Base-by-base conservation (phyloP, 2,888 invertebrate species). In the Pterobdella sp. region DNA sequence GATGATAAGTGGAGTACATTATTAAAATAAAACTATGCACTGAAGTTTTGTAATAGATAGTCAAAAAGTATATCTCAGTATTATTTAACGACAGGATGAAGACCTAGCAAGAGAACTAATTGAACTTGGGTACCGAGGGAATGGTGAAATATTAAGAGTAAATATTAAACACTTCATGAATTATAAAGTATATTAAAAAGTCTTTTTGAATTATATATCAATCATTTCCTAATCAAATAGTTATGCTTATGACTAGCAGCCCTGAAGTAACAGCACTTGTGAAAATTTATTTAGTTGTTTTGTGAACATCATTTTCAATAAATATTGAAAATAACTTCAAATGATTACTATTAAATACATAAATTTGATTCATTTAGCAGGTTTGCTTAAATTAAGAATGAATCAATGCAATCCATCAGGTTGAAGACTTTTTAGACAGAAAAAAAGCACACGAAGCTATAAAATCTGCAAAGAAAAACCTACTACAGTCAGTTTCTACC, bases 91-190 rank as follows among this genome's bases (percentile, higher is more conserved):
- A 31, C 7, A 85, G 85, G 91, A 90, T 81, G 87, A 88, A 69
- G 85, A 86, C 26, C 85, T 88, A 36, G 88, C 90, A 0, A 86
- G 90, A 70, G 87, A 87, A 79, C 85, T 93, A 56, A 91, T 91
- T 31, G 89, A 90, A 80, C 85, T 92, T 77, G 93, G 92, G 73
- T 91, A 91, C 83, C 88, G 91, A 85, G 88, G 85, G 14, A 84
- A 83, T 79, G 85, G 84, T 14, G 84, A 84, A 75, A 83, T 84
- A 22, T 77, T 85, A 52, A 84, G 84, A 74, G 73, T 56, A 26
- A 42, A 18, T 7, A 42, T 7, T 14, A 42, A 42, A 42, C 10
- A 7, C 18, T 42, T 42, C 10, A 14, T 42, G 42, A 42, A 42
- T 42, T 14, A 14, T 42, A 42, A 18, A 42, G 18, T 42, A 14